phyloP scores from a whole-genome alignment of 2,888 invertebrate species.

The Loripinus fragilis region DNA sequence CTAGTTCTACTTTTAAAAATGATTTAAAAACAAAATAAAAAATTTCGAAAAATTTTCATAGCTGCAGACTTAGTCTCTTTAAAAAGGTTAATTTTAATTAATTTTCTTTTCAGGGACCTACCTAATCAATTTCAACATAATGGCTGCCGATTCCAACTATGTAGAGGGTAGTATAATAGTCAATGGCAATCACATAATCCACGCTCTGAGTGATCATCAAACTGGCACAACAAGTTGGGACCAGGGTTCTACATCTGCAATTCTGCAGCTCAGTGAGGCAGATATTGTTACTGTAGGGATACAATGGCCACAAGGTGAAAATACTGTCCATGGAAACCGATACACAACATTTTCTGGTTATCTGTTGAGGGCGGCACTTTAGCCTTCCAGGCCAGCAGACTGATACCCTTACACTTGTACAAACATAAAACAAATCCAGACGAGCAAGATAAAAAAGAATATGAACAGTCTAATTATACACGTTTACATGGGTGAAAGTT shows the following conservation, averaged over 20 bases:
- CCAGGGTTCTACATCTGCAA: constrained; percentile 5
- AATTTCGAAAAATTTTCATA: too few species aligned
- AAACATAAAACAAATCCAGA: too few species aligned
- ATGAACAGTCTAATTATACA: too few species aligned
- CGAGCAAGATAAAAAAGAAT: too few species aligned
- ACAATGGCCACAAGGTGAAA: neutral
- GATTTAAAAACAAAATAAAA: too few species aligned
- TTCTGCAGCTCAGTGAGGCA: constrained; percentile 6
- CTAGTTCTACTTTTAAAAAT: too few species aligned
- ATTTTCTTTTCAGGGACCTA: constrained; percentile 6
- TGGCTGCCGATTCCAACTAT: constrained; percentile 18
- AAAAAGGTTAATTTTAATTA: too few species aligned
- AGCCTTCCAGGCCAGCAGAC: too few species aligned
- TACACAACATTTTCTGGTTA: constrained; percentile 26
- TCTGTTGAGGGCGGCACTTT: constrained; percentile 5
- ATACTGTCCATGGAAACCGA: constrained; percentile 13
- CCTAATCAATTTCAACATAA: constrained; percentile 21
- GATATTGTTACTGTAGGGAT: constrained; percentile 11
- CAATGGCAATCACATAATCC: constrained; percentile 3
- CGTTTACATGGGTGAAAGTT: too few species aligned
- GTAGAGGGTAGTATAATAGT: neutral
- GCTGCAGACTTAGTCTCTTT: too few species aligned
- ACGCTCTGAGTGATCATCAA: constrained; percentile 17
- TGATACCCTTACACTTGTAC: too few species aligned
- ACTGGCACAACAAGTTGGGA: neutral